Conservation (phyloP, 1,140 invertebrate genomes). For the Orius laevigatus region DNA sequence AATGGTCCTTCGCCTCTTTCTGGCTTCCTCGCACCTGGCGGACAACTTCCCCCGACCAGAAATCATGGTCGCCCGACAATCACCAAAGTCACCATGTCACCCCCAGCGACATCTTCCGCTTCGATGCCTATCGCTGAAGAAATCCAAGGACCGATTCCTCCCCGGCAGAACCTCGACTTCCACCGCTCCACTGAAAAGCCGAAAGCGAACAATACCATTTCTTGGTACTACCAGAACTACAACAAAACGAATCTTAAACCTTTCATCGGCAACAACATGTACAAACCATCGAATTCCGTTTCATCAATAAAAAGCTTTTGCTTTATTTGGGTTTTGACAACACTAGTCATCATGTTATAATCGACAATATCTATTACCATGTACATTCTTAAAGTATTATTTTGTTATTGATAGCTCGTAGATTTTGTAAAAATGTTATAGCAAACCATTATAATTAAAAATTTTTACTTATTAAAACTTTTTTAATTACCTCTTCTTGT, state of each 20-base stretch:
- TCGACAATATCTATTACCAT: no score
- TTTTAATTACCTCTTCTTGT: no score
- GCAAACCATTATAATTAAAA: no score
- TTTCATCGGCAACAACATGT: constrained; percentile 35
- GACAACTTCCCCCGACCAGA: constrained; percentile 27
- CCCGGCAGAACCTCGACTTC: constrained; percentile 19
- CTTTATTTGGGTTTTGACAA: no score
- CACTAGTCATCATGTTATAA: no score
- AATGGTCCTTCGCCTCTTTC: constrained; percentile 30
- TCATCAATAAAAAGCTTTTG: no score
- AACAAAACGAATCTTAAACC: constrained; percentile 51
- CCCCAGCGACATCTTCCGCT: constrained; percentile 20
- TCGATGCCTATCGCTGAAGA: constrained; percentile 18
- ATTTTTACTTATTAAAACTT: no score
- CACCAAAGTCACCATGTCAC: constrained; percentile 31
- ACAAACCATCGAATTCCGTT: no score
- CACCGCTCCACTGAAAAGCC: constrained; percentile 20
- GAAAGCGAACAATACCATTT: constrained; percentile 30
- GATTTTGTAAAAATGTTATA: no score
- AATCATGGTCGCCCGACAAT: constrained; percentile 37
- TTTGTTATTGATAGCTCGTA: no score
- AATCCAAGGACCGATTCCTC: constrained; percentile 17
- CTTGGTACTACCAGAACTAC: constrained; percentile 66
- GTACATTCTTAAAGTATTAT: no score
- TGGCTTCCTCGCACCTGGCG: constrained; percentile 38